Evolutionary conservation across 2,113 vertebrate species (phyloP).

Genomic region (Chionis minor): DNA sequence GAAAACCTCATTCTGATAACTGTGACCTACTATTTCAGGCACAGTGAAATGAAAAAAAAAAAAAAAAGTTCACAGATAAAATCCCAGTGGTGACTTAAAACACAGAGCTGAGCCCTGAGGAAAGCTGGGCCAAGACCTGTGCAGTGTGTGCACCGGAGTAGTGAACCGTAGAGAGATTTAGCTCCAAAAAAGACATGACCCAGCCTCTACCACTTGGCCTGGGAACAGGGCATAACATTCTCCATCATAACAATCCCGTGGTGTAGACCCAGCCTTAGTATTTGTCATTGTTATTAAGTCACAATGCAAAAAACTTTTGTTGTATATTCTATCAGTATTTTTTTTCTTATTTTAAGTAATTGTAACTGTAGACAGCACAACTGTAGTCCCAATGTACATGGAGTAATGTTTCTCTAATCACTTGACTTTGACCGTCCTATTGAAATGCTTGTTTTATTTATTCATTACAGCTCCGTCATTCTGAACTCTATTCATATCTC

Average conservation of each 20-base stretch:
- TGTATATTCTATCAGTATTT: background rate
- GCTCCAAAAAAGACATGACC: background rate
- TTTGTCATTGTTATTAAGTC: background rate
- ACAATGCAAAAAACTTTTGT: background rate
- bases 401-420: background rate
- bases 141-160: background rate
- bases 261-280: background rate
- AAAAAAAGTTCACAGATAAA: background rate
- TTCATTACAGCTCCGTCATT: background rate
- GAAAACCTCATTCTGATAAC: background rate
- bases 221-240: background rate
- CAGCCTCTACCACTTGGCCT: background rate
- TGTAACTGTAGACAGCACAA: background rate
- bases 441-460: background rate
- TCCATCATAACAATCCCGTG: background rate
- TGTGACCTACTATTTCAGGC: background rate
- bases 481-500: background rate
- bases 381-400: background rate
- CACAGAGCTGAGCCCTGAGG: background rate
- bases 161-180: background rate
- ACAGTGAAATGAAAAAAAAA: background rate
- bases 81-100: background rate
- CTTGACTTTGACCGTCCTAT: background rate
- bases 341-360: background rate
- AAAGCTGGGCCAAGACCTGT: background rate